Percentiles rank a stretch among this genome's conserved stretches.
Conservation (phyloP, 2,797 vertebrate species). For the Molossus molossus region DNA sequence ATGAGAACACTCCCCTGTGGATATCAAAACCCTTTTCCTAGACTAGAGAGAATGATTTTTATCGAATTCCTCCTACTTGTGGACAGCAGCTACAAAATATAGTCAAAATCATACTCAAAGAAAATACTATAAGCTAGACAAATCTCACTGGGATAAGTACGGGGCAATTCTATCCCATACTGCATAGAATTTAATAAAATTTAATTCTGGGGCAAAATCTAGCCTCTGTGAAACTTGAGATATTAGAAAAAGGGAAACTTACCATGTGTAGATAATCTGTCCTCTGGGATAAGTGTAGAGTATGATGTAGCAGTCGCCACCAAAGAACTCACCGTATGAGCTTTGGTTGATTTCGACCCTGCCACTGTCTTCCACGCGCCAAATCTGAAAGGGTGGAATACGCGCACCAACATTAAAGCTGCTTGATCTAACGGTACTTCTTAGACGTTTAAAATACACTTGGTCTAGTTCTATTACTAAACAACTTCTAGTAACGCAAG, state of each 20-base stretch:
- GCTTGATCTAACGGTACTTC: not conserved
- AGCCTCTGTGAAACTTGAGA: not conserved
- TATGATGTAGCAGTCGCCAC: slow-evolving; percentile 96
- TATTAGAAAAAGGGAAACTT: slow-evolving; percentile 63
- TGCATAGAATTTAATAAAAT: slow-evolving; percentile 13
- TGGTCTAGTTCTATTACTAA: not conserved
- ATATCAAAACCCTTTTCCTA: not conserved
- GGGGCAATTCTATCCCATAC: not conserved
- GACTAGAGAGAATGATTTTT: not conserved
- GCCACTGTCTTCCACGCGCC: slow-evolving; percentile 94
- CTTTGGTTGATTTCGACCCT: slow-evolving; percentile 90
- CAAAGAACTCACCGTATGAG: slow-evolving; percentile 94
- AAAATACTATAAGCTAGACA: not conserved
- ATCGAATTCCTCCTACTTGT: not conserved
- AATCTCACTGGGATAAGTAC: not conserved
- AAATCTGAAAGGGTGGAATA: slow-evolving; percentile 90
- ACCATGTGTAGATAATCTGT: slow-evolving; percentile 93
- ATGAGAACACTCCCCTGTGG: not conserved
- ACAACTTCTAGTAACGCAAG: not conserved
- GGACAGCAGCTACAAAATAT: slow-evolving; percentile 14
- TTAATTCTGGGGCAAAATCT: not conserved
- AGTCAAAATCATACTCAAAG: slow-evolving; percentile 4
- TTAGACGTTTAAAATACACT: not conserved
- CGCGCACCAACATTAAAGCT: not conserved
- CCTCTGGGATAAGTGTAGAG: slow-evolving; percentile 93